A percentile compares a stretch with the other conserved stretches of the same genome.
Evolutionary conservation across 2,113 vertebrate species (phyloP).

Genomic region (Stigmatopora nigra): DNA sequence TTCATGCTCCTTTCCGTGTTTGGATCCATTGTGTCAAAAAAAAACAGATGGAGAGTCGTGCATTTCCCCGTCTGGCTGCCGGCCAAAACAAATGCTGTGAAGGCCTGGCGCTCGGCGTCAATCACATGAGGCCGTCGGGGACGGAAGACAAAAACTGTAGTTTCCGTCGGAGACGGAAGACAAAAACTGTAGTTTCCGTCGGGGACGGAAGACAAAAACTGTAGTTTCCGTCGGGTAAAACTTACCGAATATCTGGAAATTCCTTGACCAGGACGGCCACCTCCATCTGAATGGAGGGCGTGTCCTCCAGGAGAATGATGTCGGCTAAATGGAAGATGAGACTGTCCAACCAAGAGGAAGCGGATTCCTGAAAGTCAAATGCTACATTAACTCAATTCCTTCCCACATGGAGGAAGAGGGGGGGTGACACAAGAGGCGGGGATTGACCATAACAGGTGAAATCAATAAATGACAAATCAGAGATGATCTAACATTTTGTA

Average conservation of each 20-base stretch:
- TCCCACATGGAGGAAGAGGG: not conserved
- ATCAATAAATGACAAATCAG: too few relatives aligned
- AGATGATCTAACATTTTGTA: not conserved
- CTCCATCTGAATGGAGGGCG: constrained; percentile 85
- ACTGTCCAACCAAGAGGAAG: constrained; percentile 77
- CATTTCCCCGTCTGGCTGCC: constrained; percentile 20
- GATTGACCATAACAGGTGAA: too few relatives aligned
- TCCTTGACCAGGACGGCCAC: constrained; percentile 81
- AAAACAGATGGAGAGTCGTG: constrained; percentile 20
- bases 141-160: not conserved
- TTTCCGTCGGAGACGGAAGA: constrained; percentile 21
- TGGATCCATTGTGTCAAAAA: constrained; percentile 57
- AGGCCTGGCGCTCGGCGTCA: constrained; percentile 48
- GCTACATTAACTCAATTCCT: not conserved
- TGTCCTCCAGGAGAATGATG: constrained; percentile 84
- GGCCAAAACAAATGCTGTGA: constrained; percentile 44
- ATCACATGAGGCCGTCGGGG: constrained; percentile 32
- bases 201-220: constrained; percentile 14
- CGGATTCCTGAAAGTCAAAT: constrained; percentile 69
- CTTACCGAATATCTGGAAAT: constrained; percentile 87
- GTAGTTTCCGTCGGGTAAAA: too few relatives aligned
- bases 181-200: too few relatives aligned
- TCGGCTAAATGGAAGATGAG: constrained; percentile 78
- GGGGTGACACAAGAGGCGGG: too few relatives aligned
- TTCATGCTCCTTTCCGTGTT: constrained; percentile 57